phyloP scores from a whole-genome alignment of 2,888 invertebrate genomes.

The Ctena decussata region DNA sequence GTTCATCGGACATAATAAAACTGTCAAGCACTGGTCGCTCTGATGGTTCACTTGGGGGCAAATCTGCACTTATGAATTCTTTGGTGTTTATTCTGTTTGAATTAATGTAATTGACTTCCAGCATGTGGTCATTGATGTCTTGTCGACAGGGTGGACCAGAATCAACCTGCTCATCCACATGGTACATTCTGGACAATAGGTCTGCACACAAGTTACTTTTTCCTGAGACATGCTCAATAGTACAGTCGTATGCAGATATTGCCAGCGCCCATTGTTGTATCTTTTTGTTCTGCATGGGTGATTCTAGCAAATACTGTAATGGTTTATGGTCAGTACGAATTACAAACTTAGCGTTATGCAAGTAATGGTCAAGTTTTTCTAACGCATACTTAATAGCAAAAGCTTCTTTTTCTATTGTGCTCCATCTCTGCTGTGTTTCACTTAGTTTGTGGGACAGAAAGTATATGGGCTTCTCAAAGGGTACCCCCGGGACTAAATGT shows the following conservation, averaged over 20 bases:
- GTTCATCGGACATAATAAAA: too few relatives aligned
- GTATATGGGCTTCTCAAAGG: constrained; percentile 16
- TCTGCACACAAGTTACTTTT: not conserved
- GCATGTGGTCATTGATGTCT: not conserved
- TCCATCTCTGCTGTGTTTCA: not conserved
- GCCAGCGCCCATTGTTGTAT: not conserved
- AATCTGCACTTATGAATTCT: not conserved
- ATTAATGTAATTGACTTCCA: not conserved
- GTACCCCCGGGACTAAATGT: not conserved
- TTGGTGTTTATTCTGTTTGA: not conserved
- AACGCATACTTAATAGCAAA: constrained; percentile 28
- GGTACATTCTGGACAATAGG: not conserved
- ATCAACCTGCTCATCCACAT: not conserved
- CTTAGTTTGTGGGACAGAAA: constrained; percentile 22
- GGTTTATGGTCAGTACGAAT: constrained; percentile 24
- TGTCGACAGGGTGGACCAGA: not conserved
- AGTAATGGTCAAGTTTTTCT: constrained; percentile 7
- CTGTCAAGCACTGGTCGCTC: too few relatives aligned
- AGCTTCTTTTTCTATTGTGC: constrained; percentile 15
- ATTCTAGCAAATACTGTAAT: not conserved
- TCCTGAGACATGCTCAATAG: not conserved
- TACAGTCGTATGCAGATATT: not conserved
- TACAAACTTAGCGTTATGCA: not conserved
- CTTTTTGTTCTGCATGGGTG: constrained; percentile 13
- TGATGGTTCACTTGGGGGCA: too few relatives aligned